phyloP scores from a whole-genome alignment of 1,140 invertebrate genomes.

The Microvelia longipes region DNA sequence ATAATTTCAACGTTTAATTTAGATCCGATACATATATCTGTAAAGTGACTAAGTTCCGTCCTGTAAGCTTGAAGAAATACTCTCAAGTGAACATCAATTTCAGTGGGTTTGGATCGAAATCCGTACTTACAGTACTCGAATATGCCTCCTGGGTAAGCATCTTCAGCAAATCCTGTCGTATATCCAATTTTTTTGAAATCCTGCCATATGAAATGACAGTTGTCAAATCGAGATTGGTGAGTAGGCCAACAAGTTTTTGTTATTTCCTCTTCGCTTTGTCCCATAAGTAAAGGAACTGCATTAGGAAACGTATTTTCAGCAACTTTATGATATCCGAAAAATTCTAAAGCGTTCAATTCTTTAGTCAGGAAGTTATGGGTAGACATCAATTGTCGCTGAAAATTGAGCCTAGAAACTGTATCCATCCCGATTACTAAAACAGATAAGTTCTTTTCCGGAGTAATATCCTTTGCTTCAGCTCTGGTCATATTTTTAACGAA shows the following conservation, averaged over 20 bases:
- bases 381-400: slow-evolving; percentile 36
- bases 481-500: slow-evolving; percentile 19
- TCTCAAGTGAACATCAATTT: slow-evolving; percentile 42
- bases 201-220: slow-evolving; percentile 41
- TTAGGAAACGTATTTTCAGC: slow-evolving; percentile 35
- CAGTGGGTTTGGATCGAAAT: slow-evolving; percentile 36
- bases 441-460: slow-evolving; percentile 13
- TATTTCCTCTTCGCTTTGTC: slow-evolving; percentile 31
- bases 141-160: slow-evolving; percentile 36
- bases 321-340: slow-evolving; percentile 33
- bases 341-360: slow-evolving; percentile 27
- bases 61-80: slow-evolving; percentile 33
- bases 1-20: slow-evolving; percentile 26
- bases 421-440: slow-evolving; percentile 61
- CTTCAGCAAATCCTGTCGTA: slow-evolving; percentile 38
- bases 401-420: slow-evolving; percentile 40
- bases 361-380: slow-evolving; percentile 32
- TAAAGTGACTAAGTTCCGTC: slow-evolving; percentile 32
- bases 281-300: slow-evolving; percentile 30
- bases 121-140: slow-evolving; percentile 41
- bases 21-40: slow-evolving; percentile 36
- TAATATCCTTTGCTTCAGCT: background rate
- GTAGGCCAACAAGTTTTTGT: slow-evolving; percentile 22
- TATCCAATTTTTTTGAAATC: slow-evolving; percentile 35
- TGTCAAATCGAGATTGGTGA: slow-evolving; percentile 36